Percentiles rank a stretch among this genome's conserved stretches.
phyloP scores from a whole-genome alignment of 2,113 vertebrate genomes.

The Tragelaphus scriptus region DNA sequence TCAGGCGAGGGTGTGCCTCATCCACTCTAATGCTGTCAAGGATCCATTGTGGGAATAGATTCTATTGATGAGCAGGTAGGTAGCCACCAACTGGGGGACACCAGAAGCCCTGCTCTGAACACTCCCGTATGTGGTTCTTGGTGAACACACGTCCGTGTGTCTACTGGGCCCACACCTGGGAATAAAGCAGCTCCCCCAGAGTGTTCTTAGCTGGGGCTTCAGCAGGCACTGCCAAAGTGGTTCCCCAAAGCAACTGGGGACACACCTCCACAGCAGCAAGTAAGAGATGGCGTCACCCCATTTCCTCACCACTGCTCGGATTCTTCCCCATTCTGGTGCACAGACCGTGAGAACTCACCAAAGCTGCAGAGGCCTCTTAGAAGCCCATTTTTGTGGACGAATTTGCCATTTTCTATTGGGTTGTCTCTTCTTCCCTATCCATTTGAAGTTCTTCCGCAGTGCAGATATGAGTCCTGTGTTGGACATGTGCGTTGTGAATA shows the following conservation, averaged over 20 bases:
- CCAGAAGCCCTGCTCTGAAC: accelerated
- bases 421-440: accelerated
- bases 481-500: accelerated
- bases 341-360: accelerated
- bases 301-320: accelerated
- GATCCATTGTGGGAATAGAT: accelerated
- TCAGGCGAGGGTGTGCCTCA: accelerated
- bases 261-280: accelerated
- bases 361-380: accelerated
- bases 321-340: accelerated
- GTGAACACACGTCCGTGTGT: accelerated
- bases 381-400: accelerated
- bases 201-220: accelerated
- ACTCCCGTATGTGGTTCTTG: accelerated
- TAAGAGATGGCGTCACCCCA: accelerated
- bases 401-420: accelerated
- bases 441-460: accelerated
- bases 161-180: accelerated
- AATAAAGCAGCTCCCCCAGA: accelerated
- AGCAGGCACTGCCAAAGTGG: accelerated
- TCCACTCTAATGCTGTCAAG: accelerated
- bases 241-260: accelerated
- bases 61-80: not conserved
- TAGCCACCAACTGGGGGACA: accelerated
- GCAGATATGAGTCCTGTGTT: accelerated